Evolutionary conservation across 2,113 vertebrate genomes (phyloP).

Genomic region (Columba livia): DNA sequence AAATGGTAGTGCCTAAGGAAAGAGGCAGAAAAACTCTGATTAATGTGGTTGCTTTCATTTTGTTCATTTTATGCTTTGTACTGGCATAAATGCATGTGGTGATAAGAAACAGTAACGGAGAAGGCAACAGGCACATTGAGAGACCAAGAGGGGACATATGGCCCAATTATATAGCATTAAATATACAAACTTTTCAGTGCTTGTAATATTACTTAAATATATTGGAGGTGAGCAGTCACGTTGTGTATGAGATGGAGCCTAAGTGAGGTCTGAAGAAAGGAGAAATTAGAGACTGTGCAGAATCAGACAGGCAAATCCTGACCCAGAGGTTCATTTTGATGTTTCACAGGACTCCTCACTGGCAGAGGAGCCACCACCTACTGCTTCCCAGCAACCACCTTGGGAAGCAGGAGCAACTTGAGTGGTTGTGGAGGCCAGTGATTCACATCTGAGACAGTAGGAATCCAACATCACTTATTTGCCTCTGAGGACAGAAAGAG

Average conservation of each 20-base stretch:
- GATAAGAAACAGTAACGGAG: neutral
- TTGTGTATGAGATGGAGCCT: neutral
- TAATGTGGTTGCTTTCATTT: neutral
- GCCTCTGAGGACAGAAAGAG: neutral
- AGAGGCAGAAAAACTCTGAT: neutral
- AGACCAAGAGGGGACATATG: neutral
- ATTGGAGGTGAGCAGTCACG: neutral
- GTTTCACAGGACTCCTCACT: neutral
- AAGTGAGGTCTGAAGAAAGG: neutral
- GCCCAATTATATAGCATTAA: neutral
- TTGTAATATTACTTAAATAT: neutral
- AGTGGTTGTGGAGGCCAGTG: rapidly evolving
- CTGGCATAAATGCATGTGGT: neutral
- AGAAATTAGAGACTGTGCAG: neutral
- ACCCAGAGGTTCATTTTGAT: neutral
- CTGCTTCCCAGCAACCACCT: neutral
- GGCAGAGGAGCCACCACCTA: neutral
- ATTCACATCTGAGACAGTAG: neutral
- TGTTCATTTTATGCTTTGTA: neutral
- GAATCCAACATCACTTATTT: neutral
- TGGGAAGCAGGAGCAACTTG: neutral
- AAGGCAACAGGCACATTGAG: neutral
- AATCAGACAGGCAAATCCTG: neutral
- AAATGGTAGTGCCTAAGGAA: neutral
- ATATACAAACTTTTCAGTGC: neutral